Evolutionary conservation across 1,140 invertebrate genomes (phyloP), one percentile per base, ranked within the genome.

Genomic region (Laupala kohalensis): DNA sequence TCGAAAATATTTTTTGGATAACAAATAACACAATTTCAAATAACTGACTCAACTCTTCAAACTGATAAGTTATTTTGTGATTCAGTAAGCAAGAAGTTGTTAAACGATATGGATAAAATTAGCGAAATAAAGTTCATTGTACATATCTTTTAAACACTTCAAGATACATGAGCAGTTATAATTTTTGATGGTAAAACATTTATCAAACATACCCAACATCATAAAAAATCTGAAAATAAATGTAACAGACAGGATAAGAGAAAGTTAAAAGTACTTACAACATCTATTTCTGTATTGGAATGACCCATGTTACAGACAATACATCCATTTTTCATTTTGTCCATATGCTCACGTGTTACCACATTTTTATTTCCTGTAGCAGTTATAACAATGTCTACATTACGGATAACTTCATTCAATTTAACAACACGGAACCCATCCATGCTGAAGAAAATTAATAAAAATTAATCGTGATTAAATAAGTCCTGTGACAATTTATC

Each of bases 281-380:
- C 93, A 86, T 98, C 96, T 75, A 98, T 96, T 86, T 98, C 96
- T 23, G 95, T 98, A 82, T 98, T 98, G 69, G 94, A 97, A 83
- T 98, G 96, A 0, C 96, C 96, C 95, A 98, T 98, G 83, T 98
- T 98, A 82, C 95, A 97, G 0, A 98, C 89, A 71, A 98, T 93
- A 79, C 95, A 96, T 67, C 95, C 95, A 78, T 93, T 96, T 84
- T 97, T 97, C 92, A 98, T 94, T 77, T 95, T 90, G 82, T 98
- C 95, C 92, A 98, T 95, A 78, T 97, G 93, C 76, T 96, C 93
- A 15, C 95, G 85, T 6, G 92, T 94, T 27, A 98, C 94, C 23
- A 98, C 95, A 78, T 96, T 96, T 83, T 98, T 98, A 80, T 97
- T 98, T 37, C 96, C 95, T 6, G 96, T 97, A 64, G 95, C 96